Evolutionary conservation across 2,888 invertebrate genomes (phyloP), one percentile per base, ranked within the genome.

Genomic region (Arctia plantaginis): DNA sequence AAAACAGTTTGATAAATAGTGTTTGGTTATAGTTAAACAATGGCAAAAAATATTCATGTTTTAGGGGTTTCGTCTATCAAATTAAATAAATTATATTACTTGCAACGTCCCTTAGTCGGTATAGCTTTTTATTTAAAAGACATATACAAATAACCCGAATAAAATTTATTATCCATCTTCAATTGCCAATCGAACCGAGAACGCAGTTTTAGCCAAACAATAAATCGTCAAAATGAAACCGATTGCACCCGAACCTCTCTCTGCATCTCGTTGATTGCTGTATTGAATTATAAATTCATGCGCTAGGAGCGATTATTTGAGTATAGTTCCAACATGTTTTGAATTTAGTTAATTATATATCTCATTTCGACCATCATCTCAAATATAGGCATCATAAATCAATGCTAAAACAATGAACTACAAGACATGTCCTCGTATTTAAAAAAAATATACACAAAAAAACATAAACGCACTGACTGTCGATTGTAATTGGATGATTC

Each of bases 241-340:
- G 69, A 35, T 18, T 69, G 39, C 55, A n/a, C 47, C 33, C 66
- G 20, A 27, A 41, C 33, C 13, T 30, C 23, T 3, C 51, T 55
- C 23, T 35, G n/a, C 33, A 35, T 55, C 15, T 35, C 69, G n/a
- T 35, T 69, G 55, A 69, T 69, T 69, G 55, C 39, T 39, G 27
- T 39, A 39, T 27, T 55, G 15, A 69, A 55, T 69, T 39, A n/a
- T n/a, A 35, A 69, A 69, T 55, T 69, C 55, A 55, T 51, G 33
- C 18, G 18, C 35, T 0, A 51, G 8, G 20, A 39, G 59, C 18
- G 35, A 27, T 69, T 35, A 55, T 39, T 69, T 69, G 12, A 33
- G 3, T 35, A 23, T 12, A 68, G 33, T 51, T 68, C 13, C 0
- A 47, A 30, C 33, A 47, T 18, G 47, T 64, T 64, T 33, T 30